These are phyloP conservation scores for Eulemur albifrons DNA, from an alignment of 2,797 vertebrate genomes.

Conservation along the genomic window DNA sequence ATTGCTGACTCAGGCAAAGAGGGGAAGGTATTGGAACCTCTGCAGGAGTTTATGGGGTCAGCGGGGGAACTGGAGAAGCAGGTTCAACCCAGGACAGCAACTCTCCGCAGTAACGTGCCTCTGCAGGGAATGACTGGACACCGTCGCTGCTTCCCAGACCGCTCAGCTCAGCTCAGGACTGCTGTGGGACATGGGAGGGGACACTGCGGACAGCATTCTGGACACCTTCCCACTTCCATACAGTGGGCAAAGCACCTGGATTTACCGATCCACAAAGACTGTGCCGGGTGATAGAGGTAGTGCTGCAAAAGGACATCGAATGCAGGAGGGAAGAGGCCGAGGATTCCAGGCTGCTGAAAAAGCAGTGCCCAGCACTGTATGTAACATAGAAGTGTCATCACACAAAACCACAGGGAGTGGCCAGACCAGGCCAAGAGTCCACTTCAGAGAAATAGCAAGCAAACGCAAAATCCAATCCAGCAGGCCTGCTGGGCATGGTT, in stretches of 20 bases:
- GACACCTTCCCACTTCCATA: neutral
- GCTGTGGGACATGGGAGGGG: neutral
- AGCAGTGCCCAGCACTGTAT: accelerated
- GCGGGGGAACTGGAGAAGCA: neutral
- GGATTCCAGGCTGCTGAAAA: neutral
- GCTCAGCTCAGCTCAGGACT: neutral
- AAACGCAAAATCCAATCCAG: neutral
- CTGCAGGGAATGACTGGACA: accelerated
- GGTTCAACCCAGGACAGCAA: neutral
- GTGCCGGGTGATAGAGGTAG: neutral
- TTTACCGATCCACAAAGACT: neutral
- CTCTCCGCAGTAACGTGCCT: neutral
- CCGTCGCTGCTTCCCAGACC: accelerated
- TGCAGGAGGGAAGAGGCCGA: neutral
- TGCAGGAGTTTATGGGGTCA: neutral
- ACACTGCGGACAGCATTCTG: accelerated
- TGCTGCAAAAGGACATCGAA: neutral
- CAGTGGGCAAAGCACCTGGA: too few relatives aligned
- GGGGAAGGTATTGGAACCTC: neutral
- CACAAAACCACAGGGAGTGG: neutral
- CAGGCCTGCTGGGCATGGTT: neutral
- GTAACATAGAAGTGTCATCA: neutral
- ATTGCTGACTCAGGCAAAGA: neutral
- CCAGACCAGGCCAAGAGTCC: neutral
- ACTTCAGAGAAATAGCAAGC: neutral